phyloP scores from a whole-genome alignment of 2,113 vertebrate genomes.

The Daubentonia madagascariensis region DNA sequence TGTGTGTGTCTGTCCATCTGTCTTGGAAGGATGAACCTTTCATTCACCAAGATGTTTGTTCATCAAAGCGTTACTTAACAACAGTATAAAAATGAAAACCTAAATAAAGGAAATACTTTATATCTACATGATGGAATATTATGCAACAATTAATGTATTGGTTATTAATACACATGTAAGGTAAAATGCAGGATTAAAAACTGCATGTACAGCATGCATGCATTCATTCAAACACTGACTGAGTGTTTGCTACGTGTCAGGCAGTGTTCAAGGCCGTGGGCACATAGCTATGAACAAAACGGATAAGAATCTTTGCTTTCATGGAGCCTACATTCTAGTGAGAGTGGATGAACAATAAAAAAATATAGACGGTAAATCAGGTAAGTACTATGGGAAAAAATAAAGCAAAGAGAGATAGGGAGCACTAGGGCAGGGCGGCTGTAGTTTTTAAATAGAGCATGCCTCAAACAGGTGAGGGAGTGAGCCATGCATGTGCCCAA shows the following conservation, averaged over 20 bases:
- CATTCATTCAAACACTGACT: not conserved
- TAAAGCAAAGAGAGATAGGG: not conserved
- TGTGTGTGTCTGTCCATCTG: not conserved
- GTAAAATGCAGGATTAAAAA: not conserved
- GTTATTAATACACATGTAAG: not conserved
- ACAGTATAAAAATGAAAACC: not conserved
- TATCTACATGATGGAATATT: not conserved
- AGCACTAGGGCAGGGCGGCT: not conserved
- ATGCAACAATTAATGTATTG: not conserved
- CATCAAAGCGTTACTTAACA: constrained; percentile 1
- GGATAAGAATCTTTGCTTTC: not conserved
- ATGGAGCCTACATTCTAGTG: too few species aligned
- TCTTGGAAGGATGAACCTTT: not conserved
- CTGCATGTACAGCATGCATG: not conserved
- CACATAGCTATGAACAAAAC: not conserved
- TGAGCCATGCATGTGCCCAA: fast-evolving
- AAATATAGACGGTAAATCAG: not conserved
- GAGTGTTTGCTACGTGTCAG: not conserved
- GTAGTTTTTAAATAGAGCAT: not conserved
- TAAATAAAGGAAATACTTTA: not conserved
- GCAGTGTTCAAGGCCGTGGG: not conserved
- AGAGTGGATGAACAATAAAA: not conserved
- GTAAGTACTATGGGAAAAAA: not conserved
- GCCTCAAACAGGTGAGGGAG: not conserved
- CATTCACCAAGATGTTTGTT: not conserved